Evolutionary conservation across 1,140 invertebrate genomes (phyloP).

Genomic region (Wiebesia pumilae): DNA sequence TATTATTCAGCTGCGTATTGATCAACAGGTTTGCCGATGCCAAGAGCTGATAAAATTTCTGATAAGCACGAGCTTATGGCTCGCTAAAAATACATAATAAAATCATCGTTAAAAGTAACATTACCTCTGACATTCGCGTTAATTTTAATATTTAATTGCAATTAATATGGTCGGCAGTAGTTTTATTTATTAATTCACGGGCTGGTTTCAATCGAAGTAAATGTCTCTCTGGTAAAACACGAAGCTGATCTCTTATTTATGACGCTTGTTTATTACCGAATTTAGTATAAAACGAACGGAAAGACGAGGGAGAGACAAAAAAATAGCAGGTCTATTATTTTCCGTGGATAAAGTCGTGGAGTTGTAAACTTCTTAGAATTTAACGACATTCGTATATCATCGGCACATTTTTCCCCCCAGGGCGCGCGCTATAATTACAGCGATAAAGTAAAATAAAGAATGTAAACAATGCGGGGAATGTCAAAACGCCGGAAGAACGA

Average conservation of each 20-base stretch:
- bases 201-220: not conserved
- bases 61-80: conserved; percentile 41
- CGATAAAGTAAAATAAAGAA: conserved; percentile 8
- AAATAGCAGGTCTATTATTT: not conserved
- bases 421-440: conserved; percentile 18
- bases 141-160: not conserved
- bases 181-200: not conserved
- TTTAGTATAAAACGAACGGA: not conserved
- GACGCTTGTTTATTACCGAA: not conserved
- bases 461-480: not conserved
- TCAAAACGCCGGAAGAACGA: not conserved
- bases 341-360: conserved; percentile 5
- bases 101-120: conserved; percentile 18
- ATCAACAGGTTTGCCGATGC: conserved; percentile 9
- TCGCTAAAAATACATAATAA: conserved; percentile 15
- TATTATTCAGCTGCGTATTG: not conserved
- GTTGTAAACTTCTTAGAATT: conserved; percentile 15
- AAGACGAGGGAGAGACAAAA: not conserved
- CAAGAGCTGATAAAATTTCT: conserved; percentile 32
- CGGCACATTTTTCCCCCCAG: not conserved
- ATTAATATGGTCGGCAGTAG: not conserved
- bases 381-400: conserved; percentile 30
- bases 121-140: not conserved
- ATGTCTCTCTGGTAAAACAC: not conserved
- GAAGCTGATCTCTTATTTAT: not conserved